Conservation (phyloP, 2,113 vertebrate species). For the human (Homo sapiens) region GRCh38 chr7:25335501-25336000, state of each 20-base stretch:
- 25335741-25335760: neutral
- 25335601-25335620: neutral
- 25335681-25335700: neutral
- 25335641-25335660: neutral
- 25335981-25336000: no score
- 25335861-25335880: no score
- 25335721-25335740: neutral
- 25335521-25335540: neutral
- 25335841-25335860: no score
- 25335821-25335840: no score
- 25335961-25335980: no score
- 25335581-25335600: neutral
- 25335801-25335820: neutral
- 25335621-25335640: fast-evolving
- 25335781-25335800: neutral
- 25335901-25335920: no score
- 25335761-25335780: neutral
- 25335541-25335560: neutral
- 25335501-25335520: neutral
- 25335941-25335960: no score
- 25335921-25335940: no score
- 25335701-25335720: neutral
- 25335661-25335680: neutral
- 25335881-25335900: no score
- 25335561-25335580: neutral